Conservation (phyloP, 2,797 vertebrate genomes). For the Buceros bicornis region DNA sequence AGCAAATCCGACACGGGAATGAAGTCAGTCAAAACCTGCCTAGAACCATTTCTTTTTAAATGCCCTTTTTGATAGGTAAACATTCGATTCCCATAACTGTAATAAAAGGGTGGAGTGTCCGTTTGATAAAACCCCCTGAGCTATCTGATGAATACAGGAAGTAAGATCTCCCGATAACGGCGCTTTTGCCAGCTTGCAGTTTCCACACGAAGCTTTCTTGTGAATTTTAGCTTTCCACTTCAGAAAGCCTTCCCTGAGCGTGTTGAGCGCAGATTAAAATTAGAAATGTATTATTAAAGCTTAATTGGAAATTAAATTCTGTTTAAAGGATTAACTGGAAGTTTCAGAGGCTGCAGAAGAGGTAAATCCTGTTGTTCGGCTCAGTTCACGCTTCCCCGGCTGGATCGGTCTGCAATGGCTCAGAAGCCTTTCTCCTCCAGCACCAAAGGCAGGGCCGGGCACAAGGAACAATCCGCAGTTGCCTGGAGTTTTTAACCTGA, state of each 20-base stretch:
- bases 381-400: neutral
- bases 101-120: slow-evolving; percentile 52
- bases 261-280: neutral
- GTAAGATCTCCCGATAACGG: slow-evolving; percentile 8
- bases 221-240: neutral
- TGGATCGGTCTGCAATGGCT: neutral
- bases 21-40: neutral
- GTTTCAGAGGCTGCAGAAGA: neutral
- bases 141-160: slow-evolving; percentile 57
- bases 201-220: neutral
- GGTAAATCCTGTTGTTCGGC: neutral
- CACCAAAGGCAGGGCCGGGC: neutral
- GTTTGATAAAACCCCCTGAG: neutral
- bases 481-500: neutral
- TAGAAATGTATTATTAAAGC: neutral
- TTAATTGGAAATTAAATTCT: neutral
- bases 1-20: fast-evolving
- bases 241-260: neutral
- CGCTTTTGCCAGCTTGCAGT: neutral
- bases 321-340: neutral
- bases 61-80: neutral
- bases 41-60: fast-evolving
- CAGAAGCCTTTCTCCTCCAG: neutral
- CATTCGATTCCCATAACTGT: neutral
- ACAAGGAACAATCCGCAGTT: neutral